Evolutionary conservation across 2,113 vertebrate species (phyloP).

Genomic region (Scatophagus argus): DNA sequence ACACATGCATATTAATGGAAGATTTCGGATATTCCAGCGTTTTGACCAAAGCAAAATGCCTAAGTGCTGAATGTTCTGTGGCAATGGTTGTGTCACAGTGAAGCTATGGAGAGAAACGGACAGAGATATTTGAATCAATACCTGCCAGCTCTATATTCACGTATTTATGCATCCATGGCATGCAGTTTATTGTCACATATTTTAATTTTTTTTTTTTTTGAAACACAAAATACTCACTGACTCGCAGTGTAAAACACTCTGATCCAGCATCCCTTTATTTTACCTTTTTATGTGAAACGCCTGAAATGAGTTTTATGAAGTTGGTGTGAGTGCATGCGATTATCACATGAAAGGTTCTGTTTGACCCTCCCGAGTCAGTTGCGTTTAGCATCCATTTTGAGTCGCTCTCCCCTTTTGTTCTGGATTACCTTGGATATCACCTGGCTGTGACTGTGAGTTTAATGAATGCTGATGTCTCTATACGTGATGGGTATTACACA

Average conservation of each 20-base stretch:
- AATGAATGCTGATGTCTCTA: conserved; percentile 84
- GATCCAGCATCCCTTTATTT: conserved; percentile 30
- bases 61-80: conserved; percentile 64
- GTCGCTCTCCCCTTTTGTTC: conserved; percentile 59
- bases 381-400: conserved; percentile 75
- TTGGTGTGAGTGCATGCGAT: conserved; percentile 57
- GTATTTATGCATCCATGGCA: not conserved
- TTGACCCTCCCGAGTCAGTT: conserved; percentile 75
- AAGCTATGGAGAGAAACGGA: conserved; percentile 23
- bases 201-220: not conserved
- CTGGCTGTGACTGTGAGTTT: conserved; percentile 75
- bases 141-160: not conserved
- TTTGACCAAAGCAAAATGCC: conserved; percentile 70
- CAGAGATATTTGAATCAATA: conserved; percentile 26
- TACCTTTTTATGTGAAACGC: conserved; percentile 60
- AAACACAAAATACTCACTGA: conserved; percentile 18
- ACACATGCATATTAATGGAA: conserved; percentile 75
- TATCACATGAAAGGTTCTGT: conserved; percentile 76
- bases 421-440: conserved; percentile 73
- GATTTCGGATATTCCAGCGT: conserved; percentile 57
- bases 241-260: conserved; percentile 24
- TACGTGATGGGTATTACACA: conserved; percentile 83
- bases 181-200: not conserved
- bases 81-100: conserved; percentile 40
- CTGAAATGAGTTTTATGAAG: conserved; percentile 47